Base-by-base conservation (phyloP, 2,797 vertebrate species). In the Paedocypris micromegethes region DNA sequence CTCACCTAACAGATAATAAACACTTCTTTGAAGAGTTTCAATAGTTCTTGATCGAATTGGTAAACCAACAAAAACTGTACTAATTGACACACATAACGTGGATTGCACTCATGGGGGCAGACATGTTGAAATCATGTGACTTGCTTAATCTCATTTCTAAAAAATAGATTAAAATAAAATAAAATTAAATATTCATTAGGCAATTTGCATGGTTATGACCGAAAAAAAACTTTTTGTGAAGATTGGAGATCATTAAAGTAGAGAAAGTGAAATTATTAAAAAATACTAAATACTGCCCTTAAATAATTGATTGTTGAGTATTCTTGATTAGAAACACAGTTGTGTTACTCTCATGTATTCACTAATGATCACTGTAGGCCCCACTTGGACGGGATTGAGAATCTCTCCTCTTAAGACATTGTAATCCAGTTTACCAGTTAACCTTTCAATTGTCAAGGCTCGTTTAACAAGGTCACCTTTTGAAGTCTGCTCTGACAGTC, bases 371-470 rank as follows among this genome's bases (percentile, higher is more conserved):
- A 81, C 79, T 80, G 23, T 23, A 70, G 46, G 3, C 3, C 39
- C 7, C 54, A 9, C 5, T 51, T 66, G 49, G 48, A 67, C 6
- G 9, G 9, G 80, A 85, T 84, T 86, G 86, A 83, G 80, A 83
- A 86, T 85, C 82, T 78, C 81, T 83, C 82, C 84, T 86, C 78
- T 85, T 81, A 75, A 75, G 77, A 84, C 83, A 69, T 76, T 74
- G 64, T 91, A 90, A 91, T 89, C 89, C 85, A 87, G 83, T 90
- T 86, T 86, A 82, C 80, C 84, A 89, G 86, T 90, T 86, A 89
- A 87, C 86, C 86, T 89, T 86, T 88, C 82, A 85, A 80, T 82
- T 79, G 83, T 83, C 80, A 81, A 81, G 85, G 86, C 88, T 90
- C 87, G 84, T 84, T 75, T 67, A 78, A 80, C 88, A 89, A 88